phyloP scores from a whole-genome alignment of 2,888 invertebrate genomes.

The Dendrolimus houi region DNA sequence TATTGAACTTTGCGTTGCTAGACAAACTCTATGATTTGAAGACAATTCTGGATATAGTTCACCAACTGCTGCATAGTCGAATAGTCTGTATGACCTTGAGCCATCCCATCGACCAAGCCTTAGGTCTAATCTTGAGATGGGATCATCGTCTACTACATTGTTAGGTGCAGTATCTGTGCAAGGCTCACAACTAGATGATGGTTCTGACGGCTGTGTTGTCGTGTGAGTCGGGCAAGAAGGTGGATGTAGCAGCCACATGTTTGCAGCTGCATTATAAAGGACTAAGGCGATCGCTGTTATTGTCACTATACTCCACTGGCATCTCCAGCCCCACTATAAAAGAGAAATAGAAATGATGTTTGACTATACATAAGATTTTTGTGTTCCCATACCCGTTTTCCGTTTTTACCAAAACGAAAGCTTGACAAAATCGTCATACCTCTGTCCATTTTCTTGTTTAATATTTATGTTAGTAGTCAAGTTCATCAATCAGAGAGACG shows the following conservation, averaged over 20 bases:
- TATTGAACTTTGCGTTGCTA: constrained; percentile 91
- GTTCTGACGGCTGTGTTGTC: constrained; percentile 31
- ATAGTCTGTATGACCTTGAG: constrained; percentile 80
- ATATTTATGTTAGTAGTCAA: neutral
- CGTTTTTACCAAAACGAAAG: no score
- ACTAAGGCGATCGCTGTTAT: constrained; percentile 80
- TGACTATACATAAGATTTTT: no score
- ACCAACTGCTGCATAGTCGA: constrained; percentile 84
- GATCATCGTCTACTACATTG: constrained; percentile 48
- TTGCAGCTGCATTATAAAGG: constrained; percentile 67
- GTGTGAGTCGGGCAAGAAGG: constrained; percentile 36
- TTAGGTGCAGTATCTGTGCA: constrained; percentile 44
- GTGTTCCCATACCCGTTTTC: no score
- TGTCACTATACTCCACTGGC: constrained; percentile 82
- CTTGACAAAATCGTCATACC: no score
- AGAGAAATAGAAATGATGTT: neutral
- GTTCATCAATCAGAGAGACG: neutral
- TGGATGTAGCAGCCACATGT: constrained; percentile 56
- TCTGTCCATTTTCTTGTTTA: no score
- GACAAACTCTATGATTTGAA: constrained; percentile 77
- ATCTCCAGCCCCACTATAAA: constrained; percentile 70
- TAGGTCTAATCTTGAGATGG: constrained; percentile 78
- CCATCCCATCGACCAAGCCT: constrained; percentile 85
- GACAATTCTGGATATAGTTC: constrained; percentile 79
- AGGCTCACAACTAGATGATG: constrained; percentile 47